Percentiles rank a stretch among this genome's conserved stretches.
Conservation (phyloP, 35 echinoderm and acorn worm species). For the Strongylocentrotus purpuratus region DNA sequence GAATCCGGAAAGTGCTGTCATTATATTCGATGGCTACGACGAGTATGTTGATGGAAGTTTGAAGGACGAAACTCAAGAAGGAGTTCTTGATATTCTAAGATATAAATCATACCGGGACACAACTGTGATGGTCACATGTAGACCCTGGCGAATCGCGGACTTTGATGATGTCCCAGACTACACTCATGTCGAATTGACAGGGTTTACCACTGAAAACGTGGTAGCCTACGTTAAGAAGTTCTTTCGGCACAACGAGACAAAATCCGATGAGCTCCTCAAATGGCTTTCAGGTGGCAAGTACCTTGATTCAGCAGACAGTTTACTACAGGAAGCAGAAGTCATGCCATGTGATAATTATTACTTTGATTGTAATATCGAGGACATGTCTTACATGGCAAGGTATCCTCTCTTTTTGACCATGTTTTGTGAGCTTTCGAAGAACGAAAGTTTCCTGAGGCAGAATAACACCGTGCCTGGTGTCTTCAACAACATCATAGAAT, state of each 20-base stretch:
- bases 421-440: neutral
- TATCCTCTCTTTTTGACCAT: neutral
- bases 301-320: neutral
- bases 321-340: neutral
- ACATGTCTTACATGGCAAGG: neutral
- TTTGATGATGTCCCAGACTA: neutral
- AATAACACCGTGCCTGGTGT: neutral
- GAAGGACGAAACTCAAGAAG: neutral
- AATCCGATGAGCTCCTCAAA: neutral
- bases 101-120: neutral
- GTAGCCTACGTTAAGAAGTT: neutral
- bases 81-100: neutral
- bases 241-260: neutral
- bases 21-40: neutral
- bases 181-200: neutral
- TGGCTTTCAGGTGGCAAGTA: neutral
- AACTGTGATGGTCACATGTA: neutral
- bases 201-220: neutral
- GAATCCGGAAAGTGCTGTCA: neutral
- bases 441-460: neutral
- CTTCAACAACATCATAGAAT: neutral
- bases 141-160: neutral
- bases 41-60: neutral
- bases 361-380: neutral
- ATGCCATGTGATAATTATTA: neutral